Evolutionary conservation across 2,113 vertebrate genomes (phyloP).

Genomic region (Eurypyga helias): DNA sequence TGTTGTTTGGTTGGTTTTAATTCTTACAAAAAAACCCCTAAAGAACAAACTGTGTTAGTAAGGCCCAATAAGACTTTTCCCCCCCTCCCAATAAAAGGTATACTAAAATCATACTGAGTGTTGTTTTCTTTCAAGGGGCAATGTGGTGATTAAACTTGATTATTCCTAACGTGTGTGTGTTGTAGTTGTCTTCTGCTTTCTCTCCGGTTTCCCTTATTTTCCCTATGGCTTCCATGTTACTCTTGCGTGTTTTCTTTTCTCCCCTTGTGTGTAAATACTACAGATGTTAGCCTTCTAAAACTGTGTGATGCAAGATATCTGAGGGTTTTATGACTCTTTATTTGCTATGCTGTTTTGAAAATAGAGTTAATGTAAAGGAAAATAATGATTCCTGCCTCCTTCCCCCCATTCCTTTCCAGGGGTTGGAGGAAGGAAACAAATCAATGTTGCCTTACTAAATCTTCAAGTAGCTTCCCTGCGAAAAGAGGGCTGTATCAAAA

Average conservation of each 20-base stretch:
- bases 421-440: not conserved
- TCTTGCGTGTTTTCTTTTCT: not conserved
- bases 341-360: not conserved
- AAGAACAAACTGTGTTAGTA: not conserved
- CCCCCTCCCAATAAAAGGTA: not conserved
- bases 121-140: not conserved
- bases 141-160: not conserved
- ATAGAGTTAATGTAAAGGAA: not conserved
- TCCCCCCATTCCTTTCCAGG: not conserved
- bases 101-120: not conserved
- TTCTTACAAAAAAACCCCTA: no score
- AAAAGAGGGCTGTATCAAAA: not conserved
- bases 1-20: not conserved
- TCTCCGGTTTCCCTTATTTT: not conserved
- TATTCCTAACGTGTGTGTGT: not conserved
- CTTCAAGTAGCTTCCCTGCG: not conserved
- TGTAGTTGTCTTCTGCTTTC: not conserved
- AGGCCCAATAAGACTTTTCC: not conserved
- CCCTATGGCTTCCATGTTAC: not conserved
- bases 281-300: not conserved
- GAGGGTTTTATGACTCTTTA: not conserved
- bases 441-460: not conserved
- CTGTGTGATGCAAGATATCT: not conserved
- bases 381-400: not conserved
- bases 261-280: not conserved